Base-by-base conservation (phyloP, 1,140 invertebrate species). In the Pygmarrhopalites habei region DNA sequence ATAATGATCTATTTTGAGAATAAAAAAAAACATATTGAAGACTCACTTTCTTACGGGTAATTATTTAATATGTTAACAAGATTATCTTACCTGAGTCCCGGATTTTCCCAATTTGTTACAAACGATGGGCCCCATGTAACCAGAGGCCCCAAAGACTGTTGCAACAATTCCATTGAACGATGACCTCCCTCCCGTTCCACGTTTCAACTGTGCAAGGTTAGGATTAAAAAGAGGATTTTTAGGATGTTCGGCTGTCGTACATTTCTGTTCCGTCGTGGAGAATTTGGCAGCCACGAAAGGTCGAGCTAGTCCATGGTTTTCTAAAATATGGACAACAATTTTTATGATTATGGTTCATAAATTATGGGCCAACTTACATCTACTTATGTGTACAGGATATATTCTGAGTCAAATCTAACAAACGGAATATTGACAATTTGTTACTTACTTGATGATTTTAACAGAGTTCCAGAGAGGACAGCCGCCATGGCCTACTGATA, bases 151-250 rank as follows among this genome's bases (percentile, higher is more conserved):
- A 78, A 99, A 99, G 2, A 99, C 86, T n/a, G 96, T 99, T 12
- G 90, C 93, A 3, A 98, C 91, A 63, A 91, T 83, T 0, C 97
- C 96, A 79, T 88, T 98, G 74, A 98, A 99, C 72, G 92, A 96
- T 66, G 88, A 89, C 25, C 96, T 84, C 35, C 95, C 95, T 35
- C 95, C 95, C 43, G 89, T 92, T 23, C 94, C 95, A 73, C 88
- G 80, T 76, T 89, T 91, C 69, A 90, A 76, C 5, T 78, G 74
- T 30, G 83, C 74, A n/a, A 86, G 74, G 62, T 82, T 82, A 1
- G 80, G 77, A 60, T 80, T 64, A 52, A 60, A 64, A 23, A 58
- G n/a, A n/a, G 49, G 29, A n/a, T 56, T 53, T 32, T 51, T 52
- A 19, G 39, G 39, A 2, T 43, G 41, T 5, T 56, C 62, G 3